These are phyloP conservation scores for Loriculus beryllinus DNA, from an alignment of 2,797 vertebrate species.

Conservation along the genomic window DNA sequence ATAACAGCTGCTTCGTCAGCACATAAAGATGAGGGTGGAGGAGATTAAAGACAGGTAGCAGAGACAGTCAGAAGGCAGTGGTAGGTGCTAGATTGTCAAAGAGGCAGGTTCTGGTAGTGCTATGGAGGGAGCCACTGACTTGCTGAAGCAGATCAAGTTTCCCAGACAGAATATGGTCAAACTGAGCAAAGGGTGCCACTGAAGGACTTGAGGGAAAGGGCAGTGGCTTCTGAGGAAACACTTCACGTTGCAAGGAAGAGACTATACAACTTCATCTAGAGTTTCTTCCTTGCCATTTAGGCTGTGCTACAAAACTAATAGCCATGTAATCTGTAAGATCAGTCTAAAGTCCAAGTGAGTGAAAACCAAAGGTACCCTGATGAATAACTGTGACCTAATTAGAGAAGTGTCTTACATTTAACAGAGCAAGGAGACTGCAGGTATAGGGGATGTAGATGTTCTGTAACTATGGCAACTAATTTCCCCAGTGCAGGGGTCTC, in stretches of 20 bases:
- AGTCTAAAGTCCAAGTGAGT: not conserved
- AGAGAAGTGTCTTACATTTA: not conserved
- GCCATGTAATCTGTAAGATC: not conserved
- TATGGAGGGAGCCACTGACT: not conserved
- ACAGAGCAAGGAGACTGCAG: not conserved
- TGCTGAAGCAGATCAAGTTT: not conserved
- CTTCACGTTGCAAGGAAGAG: not conserved
- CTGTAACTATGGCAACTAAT: not conserved
- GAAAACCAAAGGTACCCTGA: not conserved
- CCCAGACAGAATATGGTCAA: not conserved
- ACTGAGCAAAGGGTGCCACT: not conserved
- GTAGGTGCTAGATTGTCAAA: not conserved
- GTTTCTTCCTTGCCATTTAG: not conserved
- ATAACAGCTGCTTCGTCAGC: not conserved
- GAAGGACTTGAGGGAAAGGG: not conserved
- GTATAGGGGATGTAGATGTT: not conserved
- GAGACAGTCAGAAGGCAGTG: not conserved
- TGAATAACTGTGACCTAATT: not conserved
- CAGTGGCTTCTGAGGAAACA: not conserved
- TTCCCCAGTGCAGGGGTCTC: not conserved
- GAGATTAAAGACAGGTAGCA: not conserved
- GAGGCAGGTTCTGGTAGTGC: not conserved
- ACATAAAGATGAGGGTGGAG: not conserved
- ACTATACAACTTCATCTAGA: not conserved
- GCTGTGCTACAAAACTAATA: not conserved